Evolutionary conservation across 2,797 vertebrate species (phyloP), one percentile per base, ranked within the genome.

Genomic region (Aplochiton taeniatus): DNA sequence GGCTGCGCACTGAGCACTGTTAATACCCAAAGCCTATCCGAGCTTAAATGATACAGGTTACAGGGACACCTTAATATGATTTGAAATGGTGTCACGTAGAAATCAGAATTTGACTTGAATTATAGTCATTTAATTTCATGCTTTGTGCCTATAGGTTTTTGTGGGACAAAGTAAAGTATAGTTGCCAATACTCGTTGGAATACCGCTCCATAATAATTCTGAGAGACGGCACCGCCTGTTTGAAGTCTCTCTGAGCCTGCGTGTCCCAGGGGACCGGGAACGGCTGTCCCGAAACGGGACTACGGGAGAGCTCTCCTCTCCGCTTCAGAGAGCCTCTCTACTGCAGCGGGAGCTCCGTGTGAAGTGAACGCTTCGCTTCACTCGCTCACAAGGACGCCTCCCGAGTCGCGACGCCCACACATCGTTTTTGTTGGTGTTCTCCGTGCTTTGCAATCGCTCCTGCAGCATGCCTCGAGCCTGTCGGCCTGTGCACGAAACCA

Each of bases 241-340:
- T 80, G 77, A 77, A 83, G 72, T 54, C 53, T 65, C 64, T 61
- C 68, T 58, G 43, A 62, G 68, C 55, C 63, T 65, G 63, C 61
- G 46, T 61, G 42, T 72, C 80, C 73, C 80, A 14, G 42, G 78
- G 69, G 78, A 80, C 80, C 17, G 42, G 78, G 71, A 75, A 80
- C 66, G 19, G 48, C 69, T 61, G 56, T 76, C 58, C 79, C 68
- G 76, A 74, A 76, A 81, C 76, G 51, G 66, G 76, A 79, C 76
- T 79, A 81, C 76, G 51, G 66, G 76, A 79, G 79, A 82, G 60
- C 74, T 68, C 74, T 67, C 73, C 72, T 66, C 75, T 67, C 58
- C 69, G 74, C 76, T 75, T 70, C 69, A 58, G 42, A 46, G 62
- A 46, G 57, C 69, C 60, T 80, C 53, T 70, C 71, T 72, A 57